These are phyloP conservation scores for Dermolepida albohirtum DNA, from an alignment of 2,888 invertebrate genomes.

Conservation along the genomic window DNA sequence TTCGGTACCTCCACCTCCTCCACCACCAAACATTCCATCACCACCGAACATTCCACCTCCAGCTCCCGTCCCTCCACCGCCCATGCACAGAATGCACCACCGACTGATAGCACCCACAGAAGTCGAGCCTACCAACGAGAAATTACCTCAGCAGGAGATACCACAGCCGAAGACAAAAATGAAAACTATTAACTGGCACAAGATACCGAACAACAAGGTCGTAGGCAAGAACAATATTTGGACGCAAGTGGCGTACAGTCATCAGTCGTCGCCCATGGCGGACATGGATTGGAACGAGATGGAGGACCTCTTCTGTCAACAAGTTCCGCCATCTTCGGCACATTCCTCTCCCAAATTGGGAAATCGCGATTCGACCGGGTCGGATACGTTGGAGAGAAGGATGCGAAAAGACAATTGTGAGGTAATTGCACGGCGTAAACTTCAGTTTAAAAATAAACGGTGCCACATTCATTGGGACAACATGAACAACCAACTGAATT, in stretches of 20 bases:
- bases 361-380: conserved; percentile 61
- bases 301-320: conserved; percentile 94
- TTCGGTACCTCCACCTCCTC: conserved; percentile 65
- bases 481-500: background rate
- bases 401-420: conserved; percentile 85
- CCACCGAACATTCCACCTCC: conserved; percentile 54
- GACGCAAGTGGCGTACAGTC: conserved; percentile 88
- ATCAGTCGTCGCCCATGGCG: conserved; percentile 85
- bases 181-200: conserved; percentile 98
- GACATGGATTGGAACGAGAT: conserved; percentile 94
- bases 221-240: conserved; percentile 93
- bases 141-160: conserved; percentile 90
- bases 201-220: conserved; percentile 92
- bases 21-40: conserved; percentile 59
- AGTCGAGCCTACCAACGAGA: conserved; percentile 61
- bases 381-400: conserved; percentile 69
- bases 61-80: conserved; percentile 62
- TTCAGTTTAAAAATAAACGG: too few species aligned
- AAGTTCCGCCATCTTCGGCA: conserved; percentile 70
- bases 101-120: conserved; percentile 51
- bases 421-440: conserved; percentile 66
- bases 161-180: conserved; percentile 96
- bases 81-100: conserved; percentile 44
- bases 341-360: conserved; percentile 70
- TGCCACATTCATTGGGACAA: background rate